Evolutionary conservation across 2,888 invertebrate genomes (phyloP), one percentile per base, ranked within the genome.

Genomic region (Agelastica alni): DNA sequence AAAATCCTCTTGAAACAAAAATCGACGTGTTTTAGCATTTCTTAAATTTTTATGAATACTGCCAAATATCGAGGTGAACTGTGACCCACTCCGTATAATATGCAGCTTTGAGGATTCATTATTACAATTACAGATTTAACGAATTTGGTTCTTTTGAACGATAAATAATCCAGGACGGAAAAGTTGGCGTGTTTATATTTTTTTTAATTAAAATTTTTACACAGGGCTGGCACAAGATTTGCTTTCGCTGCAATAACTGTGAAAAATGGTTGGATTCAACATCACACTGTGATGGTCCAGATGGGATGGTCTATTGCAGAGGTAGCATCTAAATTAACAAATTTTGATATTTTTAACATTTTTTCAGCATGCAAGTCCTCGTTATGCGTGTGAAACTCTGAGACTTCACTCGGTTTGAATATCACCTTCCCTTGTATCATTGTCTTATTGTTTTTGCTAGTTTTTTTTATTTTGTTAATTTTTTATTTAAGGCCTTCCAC

Each of bases 271-370:
- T 93, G 80, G 91, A 93, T 81, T 93, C 93, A 66, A 87, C 89
- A 75, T 86, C 87, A 81, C 91, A 91, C 80, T 93, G 92, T 82
- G 93, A 93, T 80, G 95, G 93, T 73, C 93, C 94, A 74, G 93
- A 95, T 80, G 87, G 83, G 79, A 89, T 92, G 72, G 87, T 95
- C 75, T 95, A 93, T 80, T 96, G 95, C 83, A 86, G 89, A 89
- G 91, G 92, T 93, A 89, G 54, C 62, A 56, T 53, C 36, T 53
- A 37, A 36, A 42, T n/a, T n/a, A n/a, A n/a, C 48, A 44, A 30
- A 53, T 44, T 47, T 59, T 53, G 14, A 37, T 36, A 14, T 44
- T 52, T 51, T 36, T 47, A 36, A 31, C 36, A 32, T 17, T 28
- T n/a, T n/a, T 45, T 39, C 26, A 51, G 48, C 42, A 55, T 54